Conservation (phyloP, 2,888 invertebrate genomes). For the Diabrotica balteata region DNA sequence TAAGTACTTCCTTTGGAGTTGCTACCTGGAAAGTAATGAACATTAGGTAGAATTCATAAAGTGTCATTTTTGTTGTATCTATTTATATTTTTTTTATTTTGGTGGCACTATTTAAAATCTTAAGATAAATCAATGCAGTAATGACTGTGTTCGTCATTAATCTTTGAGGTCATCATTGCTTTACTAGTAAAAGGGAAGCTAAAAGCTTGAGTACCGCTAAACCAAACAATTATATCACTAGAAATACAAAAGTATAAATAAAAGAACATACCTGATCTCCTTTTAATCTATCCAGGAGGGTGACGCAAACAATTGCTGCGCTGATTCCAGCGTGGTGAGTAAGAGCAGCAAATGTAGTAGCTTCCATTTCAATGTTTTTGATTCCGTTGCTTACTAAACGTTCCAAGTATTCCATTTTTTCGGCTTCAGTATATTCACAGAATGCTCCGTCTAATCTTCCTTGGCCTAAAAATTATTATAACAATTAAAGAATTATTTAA, state of each 20-base stretch:
- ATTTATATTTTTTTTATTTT: too few species aligned
- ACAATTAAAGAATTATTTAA: too few species aligned
- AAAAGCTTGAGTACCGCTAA: too few species aligned
- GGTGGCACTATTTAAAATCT: too few species aligned
- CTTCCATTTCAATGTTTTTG: conserved; percentile 97
- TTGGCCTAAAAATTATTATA: conserved; percentile 70
- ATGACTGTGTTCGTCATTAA: too few species aligned
- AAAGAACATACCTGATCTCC: conserved; percentile 82
- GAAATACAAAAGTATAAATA: too few species aligned
- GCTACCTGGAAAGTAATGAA: conserved; percentile 67
- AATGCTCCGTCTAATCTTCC: conserved; percentile 96
- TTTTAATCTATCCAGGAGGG: conserved; percentile 88
- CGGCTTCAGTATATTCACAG: conserved; percentile 90
- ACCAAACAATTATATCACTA: too few species aligned
- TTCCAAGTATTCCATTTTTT: conserved; percentile 88
- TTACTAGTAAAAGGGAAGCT: too few species aligned
- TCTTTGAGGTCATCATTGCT: too few species aligned
- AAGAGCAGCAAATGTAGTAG: conserved; percentile 89
- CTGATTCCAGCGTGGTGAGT: conserved; percentile 92
- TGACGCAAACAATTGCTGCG: conserved; percentile 93
- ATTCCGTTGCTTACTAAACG: conserved; percentile 80
- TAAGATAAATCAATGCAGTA: too few species aligned
- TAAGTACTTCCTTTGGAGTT: conserved; percentile 85
- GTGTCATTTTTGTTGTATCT: too few species aligned
- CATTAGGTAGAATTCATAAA: too few species aligned